phyloP scores from a whole-genome alignment of 2,113 vertebrate genomes.

The Chloropsis hardwickii region DNA sequence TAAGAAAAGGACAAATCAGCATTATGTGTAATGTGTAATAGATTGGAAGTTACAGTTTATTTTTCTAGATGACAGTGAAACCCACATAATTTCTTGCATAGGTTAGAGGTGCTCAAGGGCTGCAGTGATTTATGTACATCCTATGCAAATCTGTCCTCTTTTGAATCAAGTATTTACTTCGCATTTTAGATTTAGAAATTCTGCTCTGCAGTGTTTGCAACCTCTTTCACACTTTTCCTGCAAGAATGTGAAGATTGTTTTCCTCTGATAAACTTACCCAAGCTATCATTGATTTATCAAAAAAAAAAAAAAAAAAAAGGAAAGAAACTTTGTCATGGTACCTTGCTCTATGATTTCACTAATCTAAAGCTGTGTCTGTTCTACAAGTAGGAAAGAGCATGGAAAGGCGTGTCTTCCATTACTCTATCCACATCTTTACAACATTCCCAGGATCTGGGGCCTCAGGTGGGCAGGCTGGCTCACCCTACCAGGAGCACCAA shows the following conservation, averaged over 20 bases:
- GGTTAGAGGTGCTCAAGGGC: neutral
- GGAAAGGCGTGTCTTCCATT: fast-evolving
- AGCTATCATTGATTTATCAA: neutral
- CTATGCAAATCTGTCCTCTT: constrained; percentile 8
- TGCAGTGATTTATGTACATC: neutral
- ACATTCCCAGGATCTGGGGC: neutral
- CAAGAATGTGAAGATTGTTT: neutral
- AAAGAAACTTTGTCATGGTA: neutral
- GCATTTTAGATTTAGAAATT: neutral
- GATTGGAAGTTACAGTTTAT: neutral
- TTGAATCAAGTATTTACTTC: neutral
- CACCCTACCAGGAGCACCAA: neutral
- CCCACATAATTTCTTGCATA: neutral
- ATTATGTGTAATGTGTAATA: neutral
- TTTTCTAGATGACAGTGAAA: neutral
- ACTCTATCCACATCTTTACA: too few species aligned
- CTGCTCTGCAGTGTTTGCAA: neutral
- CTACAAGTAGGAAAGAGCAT: neutral
- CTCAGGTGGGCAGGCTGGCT: neutral
- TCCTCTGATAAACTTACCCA: neutral
- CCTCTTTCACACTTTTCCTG: neutral
- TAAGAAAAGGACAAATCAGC: neutral
- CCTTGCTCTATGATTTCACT: neutral
- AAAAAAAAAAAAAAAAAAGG: too few species aligned
- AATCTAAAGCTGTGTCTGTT: neutral